phyloP scores from a whole-genome alignment of 2,113 vertebrate species.

The Murina feae region DNA sequence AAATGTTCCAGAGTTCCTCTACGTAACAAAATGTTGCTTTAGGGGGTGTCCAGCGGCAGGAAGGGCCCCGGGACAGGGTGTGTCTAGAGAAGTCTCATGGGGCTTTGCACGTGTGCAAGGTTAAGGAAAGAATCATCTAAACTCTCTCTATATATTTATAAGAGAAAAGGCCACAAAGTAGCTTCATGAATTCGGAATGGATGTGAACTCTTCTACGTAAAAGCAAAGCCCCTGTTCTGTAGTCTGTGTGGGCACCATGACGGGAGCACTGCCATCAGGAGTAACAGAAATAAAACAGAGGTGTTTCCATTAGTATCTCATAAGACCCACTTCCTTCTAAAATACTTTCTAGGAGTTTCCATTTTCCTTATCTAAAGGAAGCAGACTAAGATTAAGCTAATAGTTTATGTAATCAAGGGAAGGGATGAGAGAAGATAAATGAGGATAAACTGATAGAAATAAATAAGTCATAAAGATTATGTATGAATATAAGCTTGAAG shows the following conservation, averaged over 20 bases:
- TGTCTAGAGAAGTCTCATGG: neutral
- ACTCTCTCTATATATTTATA: neutral
- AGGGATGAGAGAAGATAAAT: neutral
- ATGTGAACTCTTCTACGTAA: neutral
- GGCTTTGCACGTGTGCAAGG: neutral
- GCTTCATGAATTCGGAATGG: neutral
- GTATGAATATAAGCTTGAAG: neutral
- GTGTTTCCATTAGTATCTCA: neutral
- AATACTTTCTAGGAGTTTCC: neutral
- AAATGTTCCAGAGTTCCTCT: neutral
- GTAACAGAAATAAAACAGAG: neutral
- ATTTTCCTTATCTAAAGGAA: neutral
- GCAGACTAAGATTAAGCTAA: neutral
- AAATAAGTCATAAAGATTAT: neutral
- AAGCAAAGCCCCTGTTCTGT: neutral
- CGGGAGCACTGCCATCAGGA: neutral
- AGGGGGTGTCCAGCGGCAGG: neutral
- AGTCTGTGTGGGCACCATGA: neutral
- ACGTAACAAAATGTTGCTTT: constrained; percentile 38
- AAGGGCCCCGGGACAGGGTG: neutral
- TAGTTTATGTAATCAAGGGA: neutral
- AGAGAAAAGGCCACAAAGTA: neutral
- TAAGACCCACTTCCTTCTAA: neutral
- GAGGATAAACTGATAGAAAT: neutral
- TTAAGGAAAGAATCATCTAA: constrained; percentile 16